Evolutionary conservation across 2,797 vertebrate species (phyloP), one percentile per base, ranked within the genome.

Genomic region (Falco naumanni): DNA sequence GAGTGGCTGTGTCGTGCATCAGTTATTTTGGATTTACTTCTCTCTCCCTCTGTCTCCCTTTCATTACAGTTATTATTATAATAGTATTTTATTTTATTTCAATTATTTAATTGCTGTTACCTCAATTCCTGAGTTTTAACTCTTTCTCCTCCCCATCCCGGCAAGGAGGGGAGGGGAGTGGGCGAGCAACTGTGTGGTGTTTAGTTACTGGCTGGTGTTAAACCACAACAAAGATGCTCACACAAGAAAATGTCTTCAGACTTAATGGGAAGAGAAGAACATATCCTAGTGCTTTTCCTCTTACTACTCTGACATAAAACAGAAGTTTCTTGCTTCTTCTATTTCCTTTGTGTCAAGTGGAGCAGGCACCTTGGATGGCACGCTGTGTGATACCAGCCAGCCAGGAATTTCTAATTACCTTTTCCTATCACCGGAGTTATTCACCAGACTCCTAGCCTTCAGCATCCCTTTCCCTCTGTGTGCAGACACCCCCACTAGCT

Each of bases 401-500:
- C 31, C 18, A n/a, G 20, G 5, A 79, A 56, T 64, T 48, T 68
- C 63, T 69, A 48, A 57, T 41, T 53, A 57, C 10, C 9, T 5
- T 65, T 57, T 65, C 39, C 37, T 61, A 31, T 33, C n/a, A 54
- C 39, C 39, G 64, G 48, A 71, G 21, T 43, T 68, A n/a, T 20
- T 39, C 10, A 77, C 14, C 26, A 53, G 37, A 43, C 31, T 64
- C 26, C 25, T 43, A 61, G 18, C 3, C 31, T 69, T 29, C 25
- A 48, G 17, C 33, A 37, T 68, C 11, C 19, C 13, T 39, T 70
- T 57, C 28, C 6, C 1, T 33, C 8, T 26, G 2, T 31, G 19
- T 26, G 6, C 11, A 33, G 18, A 48, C 12, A 9, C 4, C 2
- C 13, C 4, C 22, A 25, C 6, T 6, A 57, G 16, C 1, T 18